Evolutionary conservation across 2,113 vertebrate species (phyloP).

Genomic region (Motacilla alba): DNA sequence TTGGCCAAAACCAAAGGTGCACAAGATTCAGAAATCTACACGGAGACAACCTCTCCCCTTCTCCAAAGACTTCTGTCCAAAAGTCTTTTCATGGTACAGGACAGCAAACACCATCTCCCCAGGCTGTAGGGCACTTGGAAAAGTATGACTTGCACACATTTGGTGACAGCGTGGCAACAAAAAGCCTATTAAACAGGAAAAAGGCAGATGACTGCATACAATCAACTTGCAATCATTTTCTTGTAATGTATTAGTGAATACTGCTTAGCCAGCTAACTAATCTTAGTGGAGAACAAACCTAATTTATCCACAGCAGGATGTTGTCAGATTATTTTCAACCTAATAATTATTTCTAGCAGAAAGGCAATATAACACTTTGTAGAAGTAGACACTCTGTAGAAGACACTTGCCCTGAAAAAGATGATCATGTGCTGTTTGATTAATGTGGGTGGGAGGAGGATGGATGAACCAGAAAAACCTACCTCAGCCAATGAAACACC

Average conservation of each 20-base stretch:
- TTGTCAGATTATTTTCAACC: slow-evolving; percentile 32
- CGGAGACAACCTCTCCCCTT: background rate
- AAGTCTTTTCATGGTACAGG: background rate
- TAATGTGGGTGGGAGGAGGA: accelerated
- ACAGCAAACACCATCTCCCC: background rate
- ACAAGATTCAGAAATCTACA: background rate
- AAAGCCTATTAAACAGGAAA: background rate
- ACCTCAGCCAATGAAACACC: background rate
- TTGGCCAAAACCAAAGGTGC: background rate
- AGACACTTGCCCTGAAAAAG: background rate
- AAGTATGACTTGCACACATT: accelerated
- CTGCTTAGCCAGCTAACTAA: background rate
- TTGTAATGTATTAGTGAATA: background rate
- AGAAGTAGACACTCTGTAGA: background rate
- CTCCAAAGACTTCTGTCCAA: background rate
- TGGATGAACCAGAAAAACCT: background rate
- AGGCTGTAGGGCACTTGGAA: background rate
- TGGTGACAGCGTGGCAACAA: background rate
- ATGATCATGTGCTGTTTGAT: background rate
- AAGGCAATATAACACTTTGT: background rate
- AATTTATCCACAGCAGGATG: slow-evolving; percentile 28
- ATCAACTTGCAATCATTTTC: background rate
- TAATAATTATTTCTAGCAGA: slow-evolving; percentile 7
- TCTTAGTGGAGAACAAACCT: background rate
- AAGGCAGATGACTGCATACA: background rate